Conservation (phyloP, 2,888 invertebrate genomes). For the Troilus luridus region DNA sequence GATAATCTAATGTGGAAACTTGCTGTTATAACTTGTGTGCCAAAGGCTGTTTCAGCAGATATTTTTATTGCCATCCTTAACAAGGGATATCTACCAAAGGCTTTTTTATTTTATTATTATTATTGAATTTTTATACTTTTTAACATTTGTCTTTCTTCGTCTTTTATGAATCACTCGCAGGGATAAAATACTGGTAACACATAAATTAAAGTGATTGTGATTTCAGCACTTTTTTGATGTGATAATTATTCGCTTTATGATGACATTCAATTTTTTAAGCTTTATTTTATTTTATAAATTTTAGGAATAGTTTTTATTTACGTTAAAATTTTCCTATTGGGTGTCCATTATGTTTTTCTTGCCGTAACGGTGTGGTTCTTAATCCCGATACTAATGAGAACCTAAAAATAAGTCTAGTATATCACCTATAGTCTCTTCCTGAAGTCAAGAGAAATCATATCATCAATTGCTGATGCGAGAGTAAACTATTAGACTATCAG, state of each 20-base stretch:
- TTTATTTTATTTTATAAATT: not conserved
- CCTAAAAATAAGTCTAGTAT: not conserved
- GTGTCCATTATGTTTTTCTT: not conserved
- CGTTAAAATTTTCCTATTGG: not conserved
- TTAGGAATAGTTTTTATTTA: not conserved
- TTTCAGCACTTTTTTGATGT: not conserved
- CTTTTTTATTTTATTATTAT: slow-evolving; percentile 17
- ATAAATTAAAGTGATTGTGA: not conserved
- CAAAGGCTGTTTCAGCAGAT: slow-evolving; percentile 44
- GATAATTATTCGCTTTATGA: slow-evolving; percentile 25
- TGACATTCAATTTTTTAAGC: not conserved
- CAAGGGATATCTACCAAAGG: slow-evolving; percentile 40
- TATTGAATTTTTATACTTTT: not conserved
- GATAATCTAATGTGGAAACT: slow-evolving; percentile 3
- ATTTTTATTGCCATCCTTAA: slow-evolving; percentile 43
- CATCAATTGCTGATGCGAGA: no score
- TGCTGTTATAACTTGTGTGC: slow-evolving; percentile 28
- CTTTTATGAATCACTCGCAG: slow-evolving; percentile 37
- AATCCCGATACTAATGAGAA: not conserved
- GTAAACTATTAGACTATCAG: no score
- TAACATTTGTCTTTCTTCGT: slow-evolving; percentile 33
- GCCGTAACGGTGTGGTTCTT: not conserved
- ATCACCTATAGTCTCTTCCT: no score
- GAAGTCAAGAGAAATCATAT: no score
- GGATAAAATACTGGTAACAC: slow-evolving; percentile 21